These are phyloP conservation scores for Drosophila vallismaia DNA, from an alignment of 2,888 invertebrate species.

Conservation along the genomic window DNA sequence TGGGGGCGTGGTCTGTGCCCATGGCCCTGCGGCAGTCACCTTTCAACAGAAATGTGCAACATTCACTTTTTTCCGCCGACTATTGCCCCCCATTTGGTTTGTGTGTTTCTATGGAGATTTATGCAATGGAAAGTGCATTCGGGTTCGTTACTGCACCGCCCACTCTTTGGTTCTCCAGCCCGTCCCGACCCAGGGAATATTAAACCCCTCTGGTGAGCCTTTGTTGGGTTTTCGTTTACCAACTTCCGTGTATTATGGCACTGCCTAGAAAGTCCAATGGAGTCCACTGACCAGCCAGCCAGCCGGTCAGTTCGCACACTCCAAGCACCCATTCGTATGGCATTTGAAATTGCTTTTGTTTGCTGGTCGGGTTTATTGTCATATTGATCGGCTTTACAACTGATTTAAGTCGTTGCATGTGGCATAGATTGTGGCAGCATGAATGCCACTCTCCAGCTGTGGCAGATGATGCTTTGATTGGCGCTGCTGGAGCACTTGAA, in stretches of 20 bases:
- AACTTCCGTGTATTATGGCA: constrained; percentile 74
- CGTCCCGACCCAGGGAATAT: neutral
- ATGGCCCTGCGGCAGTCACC: constrained; percentile 45
- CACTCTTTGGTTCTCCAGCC: neutral
- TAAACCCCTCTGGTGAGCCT: constrained; percentile 18
- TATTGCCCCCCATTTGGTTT: constrained; percentile 12
- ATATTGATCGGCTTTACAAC: constrained; percentile 43
- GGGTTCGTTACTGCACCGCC: constrained; percentile 34
- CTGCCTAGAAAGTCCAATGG: constrained; percentile 61
- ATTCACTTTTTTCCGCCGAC: constrained; percentile 38
- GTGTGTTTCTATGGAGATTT: constrained; percentile 29
- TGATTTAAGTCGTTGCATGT: constrained; percentile 28
- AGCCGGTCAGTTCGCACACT: constrained; percentile 6
- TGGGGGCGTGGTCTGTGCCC: constrained; percentile 36
- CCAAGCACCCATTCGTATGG: neutral
- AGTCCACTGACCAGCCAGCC: constrained; percentile 22
- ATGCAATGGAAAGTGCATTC: constrained; percentile 59
- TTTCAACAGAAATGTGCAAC: constrained; percentile 36
- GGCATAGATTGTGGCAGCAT: constrained; percentile 13
- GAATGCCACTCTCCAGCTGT: constrained; percentile 7
- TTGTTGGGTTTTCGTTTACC: constrained; percentile 65
- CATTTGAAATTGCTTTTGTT: constrained; percentile 30
- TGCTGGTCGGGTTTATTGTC: constrained; percentile 35
- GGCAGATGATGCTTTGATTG: constrained; percentile 25
- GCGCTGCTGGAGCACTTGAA: constrained; percentile 8